A percentile compares a stretch with the other conserved stretches of the same genome.
These are phyloP conservation scores for Drosophila ercepeae DNA, from an alignment of 1,140 invertebrate species.

Conservation along the genomic window DNA sequence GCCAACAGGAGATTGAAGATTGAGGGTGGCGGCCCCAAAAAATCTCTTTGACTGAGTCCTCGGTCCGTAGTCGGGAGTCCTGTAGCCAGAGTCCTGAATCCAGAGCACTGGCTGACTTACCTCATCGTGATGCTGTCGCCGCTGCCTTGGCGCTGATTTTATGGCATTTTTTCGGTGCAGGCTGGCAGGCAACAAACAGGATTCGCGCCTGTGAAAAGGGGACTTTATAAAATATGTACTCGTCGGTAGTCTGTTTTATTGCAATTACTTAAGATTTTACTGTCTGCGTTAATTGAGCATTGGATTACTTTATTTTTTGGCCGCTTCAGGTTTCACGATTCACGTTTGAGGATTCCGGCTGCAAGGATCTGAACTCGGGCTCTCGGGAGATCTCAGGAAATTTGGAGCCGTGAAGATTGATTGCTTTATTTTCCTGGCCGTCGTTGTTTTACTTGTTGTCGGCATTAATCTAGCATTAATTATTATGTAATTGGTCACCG, in stretches of 20 bases:
- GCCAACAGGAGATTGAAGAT: constrained; percentile 9
- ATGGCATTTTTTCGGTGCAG: constrained; percentile 68
- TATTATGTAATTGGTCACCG: constrained; percentile 74
- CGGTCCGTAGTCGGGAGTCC: not conserved
- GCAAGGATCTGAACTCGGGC: no score
- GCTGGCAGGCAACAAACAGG: constrained; percentile 1
- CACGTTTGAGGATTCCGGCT: not conserved
- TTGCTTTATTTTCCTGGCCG: constrained; percentile 50
- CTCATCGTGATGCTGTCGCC: constrained; percentile 54
- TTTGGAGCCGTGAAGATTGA: constrained; percentile 38
- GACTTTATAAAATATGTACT: constrained; percentile 80
- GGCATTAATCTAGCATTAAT: constrained; percentile 74
- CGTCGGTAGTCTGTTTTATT: constrained; percentile 78
- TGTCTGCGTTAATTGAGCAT: constrained; percentile 76
- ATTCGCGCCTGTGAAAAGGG: constrained; percentile 5
- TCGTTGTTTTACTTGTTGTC: constrained; percentile 19
- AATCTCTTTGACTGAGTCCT: constrained; percentile 23
- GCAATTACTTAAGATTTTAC: constrained; percentile 81
- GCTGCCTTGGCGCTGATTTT: constrained; percentile 74
- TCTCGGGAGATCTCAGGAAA: not conserved
- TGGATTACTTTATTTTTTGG: constrained; percentile 61
- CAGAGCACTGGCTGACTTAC: constrained; percentile 47
- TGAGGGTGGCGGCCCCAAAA: constrained; percentile 18
- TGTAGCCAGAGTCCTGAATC: not conserved
- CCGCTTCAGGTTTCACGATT: not conserved